A percentile compares a stretch with the other conserved stretches of the same genome.
Conservation (phyloP, 2,113 vertebrate species). For the Motacilla tschutschensis region DNA sequence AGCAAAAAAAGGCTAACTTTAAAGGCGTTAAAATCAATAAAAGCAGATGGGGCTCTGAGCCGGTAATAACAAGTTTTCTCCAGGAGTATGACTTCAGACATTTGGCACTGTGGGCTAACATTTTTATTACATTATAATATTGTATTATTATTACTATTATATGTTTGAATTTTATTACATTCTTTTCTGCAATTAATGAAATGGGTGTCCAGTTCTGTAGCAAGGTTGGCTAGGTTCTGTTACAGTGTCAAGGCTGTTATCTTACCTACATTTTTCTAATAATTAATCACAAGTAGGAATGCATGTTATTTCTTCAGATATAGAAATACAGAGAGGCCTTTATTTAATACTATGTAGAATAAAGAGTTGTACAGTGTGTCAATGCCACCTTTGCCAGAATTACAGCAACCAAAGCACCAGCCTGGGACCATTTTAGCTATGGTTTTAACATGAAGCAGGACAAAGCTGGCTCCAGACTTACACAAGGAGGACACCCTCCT, state of each 20-base stretch:
- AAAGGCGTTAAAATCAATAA: constrained; percentile 41
- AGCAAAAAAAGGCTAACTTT: constrained; percentile 28
- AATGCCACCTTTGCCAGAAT: neutral
- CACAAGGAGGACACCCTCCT: neutral
- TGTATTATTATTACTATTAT: neutral
- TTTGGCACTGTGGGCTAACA: neutral
- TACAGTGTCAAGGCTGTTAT: neutral
- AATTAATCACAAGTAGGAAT: neutral
- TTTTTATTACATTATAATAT: neutral
- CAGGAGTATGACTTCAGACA: constrained; percentile 9
- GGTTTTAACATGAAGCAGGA: neutral
- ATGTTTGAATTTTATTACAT: neutral
- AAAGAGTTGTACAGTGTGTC: neutral
- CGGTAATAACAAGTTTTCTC: constrained; percentile 33
- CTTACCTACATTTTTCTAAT: neutral
- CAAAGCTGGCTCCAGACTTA: neutral
- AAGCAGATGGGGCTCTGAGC: constrained; percentile 37
- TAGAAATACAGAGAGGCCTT: neutral
- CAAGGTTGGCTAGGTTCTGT: neutral
- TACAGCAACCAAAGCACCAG: neutral
- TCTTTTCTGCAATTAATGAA: neutral
- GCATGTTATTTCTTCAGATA: neutral
- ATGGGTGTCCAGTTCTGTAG: neutral
- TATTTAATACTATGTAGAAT: neutral
- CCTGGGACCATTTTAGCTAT: neutral